phyloP scores from a whole-genome alignment of 2,113 vertebrate genomes.

The Thermophis baileyi region DNA sequence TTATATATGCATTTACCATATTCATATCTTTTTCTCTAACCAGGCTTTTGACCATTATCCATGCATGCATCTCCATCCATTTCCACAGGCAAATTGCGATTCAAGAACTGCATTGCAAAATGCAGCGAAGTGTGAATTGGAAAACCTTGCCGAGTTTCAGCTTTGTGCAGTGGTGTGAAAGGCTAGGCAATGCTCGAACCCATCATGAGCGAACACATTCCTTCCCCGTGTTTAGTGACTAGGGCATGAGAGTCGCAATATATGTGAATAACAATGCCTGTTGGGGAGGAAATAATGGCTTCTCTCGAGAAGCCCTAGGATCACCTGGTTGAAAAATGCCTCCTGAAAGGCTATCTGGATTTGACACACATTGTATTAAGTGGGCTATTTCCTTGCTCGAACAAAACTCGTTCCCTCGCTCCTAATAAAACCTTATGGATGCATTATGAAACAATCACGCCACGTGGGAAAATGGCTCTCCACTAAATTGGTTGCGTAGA shows the following conservation, averaged over 20 bases:
- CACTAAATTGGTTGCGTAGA: background rate
- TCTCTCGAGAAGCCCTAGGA: too few species aligned
- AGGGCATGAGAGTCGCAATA: background rate
- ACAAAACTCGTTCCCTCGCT: background rate
- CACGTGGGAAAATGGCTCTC: background rate
- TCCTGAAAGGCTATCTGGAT: background rate
- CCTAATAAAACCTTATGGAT: background rate
- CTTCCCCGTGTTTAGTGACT: background rate
- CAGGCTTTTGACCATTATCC: background rate
- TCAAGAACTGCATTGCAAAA: background rate
- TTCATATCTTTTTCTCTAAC: background rate
- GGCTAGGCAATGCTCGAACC: background rate
- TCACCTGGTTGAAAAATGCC: background rate
- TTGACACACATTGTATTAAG: background rate
- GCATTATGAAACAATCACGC: background rate
- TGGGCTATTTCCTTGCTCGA: background rate
- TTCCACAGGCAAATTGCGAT: background rate
- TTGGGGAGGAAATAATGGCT: background rate
- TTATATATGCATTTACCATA: background rate
- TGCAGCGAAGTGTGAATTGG: background rate
- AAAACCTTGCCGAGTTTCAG: background rate
- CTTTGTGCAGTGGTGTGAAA: background rate
- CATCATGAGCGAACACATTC: background rate
- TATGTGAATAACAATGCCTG: background rate
- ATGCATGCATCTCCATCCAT: background rate